phyloP scores from a whole-genome alignment of 35 echinoderm and acorn worm genomes.

The Lytechinus pictus region DNA sequence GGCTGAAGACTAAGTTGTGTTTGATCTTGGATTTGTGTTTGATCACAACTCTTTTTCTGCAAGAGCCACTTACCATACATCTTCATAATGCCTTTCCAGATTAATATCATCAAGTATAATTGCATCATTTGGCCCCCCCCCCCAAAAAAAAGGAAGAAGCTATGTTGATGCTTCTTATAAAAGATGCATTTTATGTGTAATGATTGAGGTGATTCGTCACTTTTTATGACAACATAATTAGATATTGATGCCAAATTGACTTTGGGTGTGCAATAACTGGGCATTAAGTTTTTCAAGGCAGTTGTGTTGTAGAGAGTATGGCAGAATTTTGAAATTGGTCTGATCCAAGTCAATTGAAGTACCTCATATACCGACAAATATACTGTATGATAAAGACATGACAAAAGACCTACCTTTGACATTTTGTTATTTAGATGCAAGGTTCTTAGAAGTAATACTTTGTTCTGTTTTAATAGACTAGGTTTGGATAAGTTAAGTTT shows the following conservation, averaged over 20 bases:
- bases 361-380: no score
- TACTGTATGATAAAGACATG: no score
- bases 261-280: background rate
- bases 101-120: background rate
- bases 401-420: no score
- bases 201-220: background rate
- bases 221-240: background rate
- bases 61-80: background rate
- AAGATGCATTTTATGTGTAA: background rate
- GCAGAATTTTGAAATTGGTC: background rate
- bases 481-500: no score
- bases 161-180: background rate
- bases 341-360: no score
- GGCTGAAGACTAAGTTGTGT: no score
- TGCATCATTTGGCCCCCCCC: background rate
- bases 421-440: no score
- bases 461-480: no score
- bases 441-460: no score
- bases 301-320: background rate
- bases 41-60: background rate
- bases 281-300: background rate
- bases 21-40: no score
- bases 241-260: background rate
- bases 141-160: background rate
- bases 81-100: background rate